Evolutionary conservation across 2,888 invertebrate species (phyloP).

Genomic region (Chymomyza caudatula): DNA sequence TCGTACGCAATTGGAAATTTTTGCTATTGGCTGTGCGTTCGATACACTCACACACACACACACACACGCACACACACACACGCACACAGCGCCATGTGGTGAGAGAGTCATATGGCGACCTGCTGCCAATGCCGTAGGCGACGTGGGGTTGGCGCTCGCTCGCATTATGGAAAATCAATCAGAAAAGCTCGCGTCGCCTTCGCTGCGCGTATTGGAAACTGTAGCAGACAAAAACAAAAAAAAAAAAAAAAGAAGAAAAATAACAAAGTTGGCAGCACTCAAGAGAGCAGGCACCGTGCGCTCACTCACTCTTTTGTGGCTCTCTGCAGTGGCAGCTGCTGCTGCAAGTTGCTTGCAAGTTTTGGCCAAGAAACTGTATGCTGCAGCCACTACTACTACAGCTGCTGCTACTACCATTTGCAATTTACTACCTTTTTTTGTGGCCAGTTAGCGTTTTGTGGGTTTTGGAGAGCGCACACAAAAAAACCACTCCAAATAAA

Average conservation of each 20-base stretch:
- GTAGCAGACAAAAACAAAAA: constrained; percentile 12
- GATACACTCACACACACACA: constrained; percentile 46
- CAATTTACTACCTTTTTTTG: background rate
- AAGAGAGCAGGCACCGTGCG: background rate
- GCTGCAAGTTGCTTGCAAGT: constrained; percentile 32
- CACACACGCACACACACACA: constrained; percentile 7
- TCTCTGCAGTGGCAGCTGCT: background rate
- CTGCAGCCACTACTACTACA: constrained; percentile 13
- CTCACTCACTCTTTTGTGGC: constrained; percentile 1
- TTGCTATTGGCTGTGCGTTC: constrained; percentile 70
- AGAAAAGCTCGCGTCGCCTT: constrained; percentile 21
- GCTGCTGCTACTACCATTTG: background rate
- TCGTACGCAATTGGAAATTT: constrained; percentile 71
- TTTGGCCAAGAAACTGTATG: constrained; percentile 51
- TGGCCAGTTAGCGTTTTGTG: constrained; percentile 14
- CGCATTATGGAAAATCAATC: constrained; percentile 68
- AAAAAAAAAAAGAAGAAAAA: constrained; percentile 17
- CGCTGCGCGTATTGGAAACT: constrained; percentile 16
- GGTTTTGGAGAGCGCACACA: constrained; percentile 2
- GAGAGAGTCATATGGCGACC: constrained; percentile 14
- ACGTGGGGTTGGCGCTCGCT: constrained; percentile 33
- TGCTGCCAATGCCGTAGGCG: background rate
- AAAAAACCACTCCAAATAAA: constrained; percentile 57
- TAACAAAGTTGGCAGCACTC: constrained; percentile 1
- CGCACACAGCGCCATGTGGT: constrained; percentile 9